phyloP scores from a whole-genome alignment of 2,113 vertebrate genomes.

The Athene noctua region DNA sequence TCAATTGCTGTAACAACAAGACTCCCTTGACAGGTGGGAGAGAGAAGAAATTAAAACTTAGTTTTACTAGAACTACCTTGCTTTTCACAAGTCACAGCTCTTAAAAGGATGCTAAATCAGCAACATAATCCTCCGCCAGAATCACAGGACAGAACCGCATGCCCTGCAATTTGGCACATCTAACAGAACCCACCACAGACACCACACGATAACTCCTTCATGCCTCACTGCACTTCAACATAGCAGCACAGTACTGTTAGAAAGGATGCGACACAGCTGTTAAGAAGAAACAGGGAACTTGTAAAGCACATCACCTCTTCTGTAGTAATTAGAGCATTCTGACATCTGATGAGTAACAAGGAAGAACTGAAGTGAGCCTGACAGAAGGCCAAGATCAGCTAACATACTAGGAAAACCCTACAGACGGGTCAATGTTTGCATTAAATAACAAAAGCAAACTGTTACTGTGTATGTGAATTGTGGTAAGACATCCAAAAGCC shows the following conservation, averaged over 20 bases:
- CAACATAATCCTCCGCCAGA: not conserved
- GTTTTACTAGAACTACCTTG: not conserved
- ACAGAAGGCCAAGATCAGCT: not conserved
- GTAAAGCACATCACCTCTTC: not conserved
- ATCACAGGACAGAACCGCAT: not conserved
- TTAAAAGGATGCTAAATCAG: not conserved
- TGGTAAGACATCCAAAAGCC: not conserved
- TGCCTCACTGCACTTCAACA: not conserved
- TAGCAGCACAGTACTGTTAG: not conserved
- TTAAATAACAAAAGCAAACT: too few species aligned
- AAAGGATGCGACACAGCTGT: not conserved
- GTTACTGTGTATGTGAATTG: not conserved
- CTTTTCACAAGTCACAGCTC: not conserved
- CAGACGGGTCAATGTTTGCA: not conserved
- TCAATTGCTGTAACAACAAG: constrained; percentile 91
- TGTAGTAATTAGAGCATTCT: not conserved
- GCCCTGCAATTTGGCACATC: fast-evolving
- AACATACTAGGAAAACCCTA: not conserved
- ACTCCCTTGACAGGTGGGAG: constrained; percentile 78
- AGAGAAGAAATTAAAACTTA: not conserved
- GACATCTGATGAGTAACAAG: not conserved
- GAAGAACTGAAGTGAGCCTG: not conserved
- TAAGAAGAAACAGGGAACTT: not conserved
- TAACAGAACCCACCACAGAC: not conserved
- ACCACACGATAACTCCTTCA: fast-evolving